These are phyloP conservation scores for Xyliphius kryptos DNA, from an alignment of 2,113 vertebrate genomes.

Conservation along the genomic window DNA sequence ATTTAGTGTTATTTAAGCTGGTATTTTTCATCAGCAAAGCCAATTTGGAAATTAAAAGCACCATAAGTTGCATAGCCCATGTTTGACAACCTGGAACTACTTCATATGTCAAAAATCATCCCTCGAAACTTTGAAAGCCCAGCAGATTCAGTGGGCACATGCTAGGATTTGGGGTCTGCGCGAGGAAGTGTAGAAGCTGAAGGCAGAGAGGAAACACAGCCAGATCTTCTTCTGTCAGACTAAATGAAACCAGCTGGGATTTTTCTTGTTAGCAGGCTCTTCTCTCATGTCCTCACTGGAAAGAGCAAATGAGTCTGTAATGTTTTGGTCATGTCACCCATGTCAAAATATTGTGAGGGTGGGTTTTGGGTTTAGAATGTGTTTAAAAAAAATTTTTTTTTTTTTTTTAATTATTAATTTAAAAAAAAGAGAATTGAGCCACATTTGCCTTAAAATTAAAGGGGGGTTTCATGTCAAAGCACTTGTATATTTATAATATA, in stretches of 20 bases:
- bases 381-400: constrained; percentile 29
- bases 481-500: no score
- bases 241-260: constrained; percentile 38
- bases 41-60: constrained; percentile 3
- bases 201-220: constrained; percentile 25
- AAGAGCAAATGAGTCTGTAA: constrained; percentile 16
- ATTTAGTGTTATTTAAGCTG: constrained; percentile 6
- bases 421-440: no score
- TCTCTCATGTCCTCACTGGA: constrained; percentile 25
- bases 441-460: no score
- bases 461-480: no score
- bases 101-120: constrained; percentile 7
- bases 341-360: constrained; percentile 25
- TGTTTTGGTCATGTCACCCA: constrained; percentile 16
- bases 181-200: constrained; percentile 4
- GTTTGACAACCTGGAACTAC: constrained; percentile 11
- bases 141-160: constrained; percentile 13
- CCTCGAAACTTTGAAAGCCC: constrained; percentile 5
- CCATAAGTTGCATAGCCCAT: background rate
- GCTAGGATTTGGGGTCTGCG: background rate
- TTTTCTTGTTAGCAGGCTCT: constrained; percentile 28
- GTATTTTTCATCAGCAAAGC: background rate
- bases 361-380: constrained; percentile 6
- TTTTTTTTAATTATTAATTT: constrained; percentile 24
- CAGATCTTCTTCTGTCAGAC: constrained; percentile 29